Conservation (phyloP, 2,888 invertebrate genomes). For the Apotomis capreana region DNA sequence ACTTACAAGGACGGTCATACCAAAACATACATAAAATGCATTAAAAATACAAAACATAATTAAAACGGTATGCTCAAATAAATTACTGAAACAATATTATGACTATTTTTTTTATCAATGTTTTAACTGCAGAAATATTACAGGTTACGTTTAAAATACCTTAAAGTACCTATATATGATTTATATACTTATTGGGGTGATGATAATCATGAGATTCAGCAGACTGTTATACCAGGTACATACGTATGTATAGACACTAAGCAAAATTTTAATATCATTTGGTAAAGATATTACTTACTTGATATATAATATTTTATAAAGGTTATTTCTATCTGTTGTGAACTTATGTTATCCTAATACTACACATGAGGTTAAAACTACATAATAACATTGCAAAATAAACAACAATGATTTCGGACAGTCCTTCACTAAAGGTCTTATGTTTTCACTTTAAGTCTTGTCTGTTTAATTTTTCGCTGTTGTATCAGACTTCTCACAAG, state of each 20-base stretch:
- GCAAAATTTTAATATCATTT: conserved; percentile 45
- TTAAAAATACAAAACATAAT: conserved; percentile 1
- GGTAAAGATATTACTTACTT: conserved; percentile 29
- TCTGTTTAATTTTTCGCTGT: conserved; percentile 49
- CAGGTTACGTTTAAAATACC: background rate
- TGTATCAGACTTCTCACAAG: conserved; percentile 30
- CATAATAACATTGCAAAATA: conserved; percentile 57
- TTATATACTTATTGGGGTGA: background rate
- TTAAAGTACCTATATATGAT: background rate
- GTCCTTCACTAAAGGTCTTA: conserved; percentile 50
- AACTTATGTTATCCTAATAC: conserved; percentile 18
- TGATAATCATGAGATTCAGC: conserved; percentile 23
- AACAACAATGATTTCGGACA: conserved; percentile 63
- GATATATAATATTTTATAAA: conserved; percentile 10
- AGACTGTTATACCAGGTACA: conserved; percentile 24
- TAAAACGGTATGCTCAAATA: background rate
- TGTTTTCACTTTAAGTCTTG: conserved; percentile 38
- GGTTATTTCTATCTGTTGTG: conserved; percentile 17
- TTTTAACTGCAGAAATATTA: background rate
- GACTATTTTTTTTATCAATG: background rate
- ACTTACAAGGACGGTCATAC: conserved; percentile 48
- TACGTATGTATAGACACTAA: conserved; percentile 41
- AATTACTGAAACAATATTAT: background rate
- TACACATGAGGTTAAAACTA: conserved; percentile 34
- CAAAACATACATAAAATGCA: conserved; percentile 28